Percentiles rank a stretch among this genome's conserved stretches.
These are phyloP conservation scores for Molossus molossus DNA, from an alignment of 2,797 vertebrate genomes.

Conservation along the genomic window DNA sequence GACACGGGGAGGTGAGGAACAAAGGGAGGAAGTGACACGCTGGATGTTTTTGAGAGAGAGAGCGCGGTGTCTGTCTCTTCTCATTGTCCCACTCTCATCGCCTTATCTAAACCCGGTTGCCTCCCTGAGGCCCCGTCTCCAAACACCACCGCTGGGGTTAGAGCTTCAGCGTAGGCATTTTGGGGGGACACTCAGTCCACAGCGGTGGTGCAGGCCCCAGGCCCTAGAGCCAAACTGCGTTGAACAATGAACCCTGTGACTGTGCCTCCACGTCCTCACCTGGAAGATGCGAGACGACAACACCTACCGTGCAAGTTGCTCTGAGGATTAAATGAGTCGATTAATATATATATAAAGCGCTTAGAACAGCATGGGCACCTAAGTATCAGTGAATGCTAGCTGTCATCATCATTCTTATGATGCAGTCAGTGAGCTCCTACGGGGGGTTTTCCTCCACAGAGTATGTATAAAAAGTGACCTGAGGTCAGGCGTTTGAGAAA, in stretches of 20 bases:
- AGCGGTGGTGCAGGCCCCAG: not conserved
- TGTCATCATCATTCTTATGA: not conserved
- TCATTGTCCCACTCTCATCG: not conserved
- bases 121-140: not conserved
- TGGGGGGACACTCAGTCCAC: not conserved
- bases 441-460: not conserved
- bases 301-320: not conserved
- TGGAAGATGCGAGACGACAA: not conserved
- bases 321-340: not conserved
- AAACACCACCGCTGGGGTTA: not conserved
- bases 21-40: constrained; percentile 53
- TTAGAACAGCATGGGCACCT: not conserved
- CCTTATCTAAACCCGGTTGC: not conserved
- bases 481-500: not conserved
- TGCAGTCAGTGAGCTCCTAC: not conserved
- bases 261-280: not conserved
- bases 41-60: not conserved
- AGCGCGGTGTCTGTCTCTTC: not conserved
- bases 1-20: constrained; percentile 22
- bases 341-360: not conserved
- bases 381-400: not conserved
- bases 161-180: not conserved
- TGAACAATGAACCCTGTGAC: not conserved
- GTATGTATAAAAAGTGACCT: not conserved
- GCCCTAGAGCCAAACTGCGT: not conserved